Percentiles rank a stretch among this genome's conserved stretches.
These are phyloP conservation scores for Lasioglossum morio DNA, from an alignment of 2,888 invertebrate species.

Conservation along the genomic window DNA sequence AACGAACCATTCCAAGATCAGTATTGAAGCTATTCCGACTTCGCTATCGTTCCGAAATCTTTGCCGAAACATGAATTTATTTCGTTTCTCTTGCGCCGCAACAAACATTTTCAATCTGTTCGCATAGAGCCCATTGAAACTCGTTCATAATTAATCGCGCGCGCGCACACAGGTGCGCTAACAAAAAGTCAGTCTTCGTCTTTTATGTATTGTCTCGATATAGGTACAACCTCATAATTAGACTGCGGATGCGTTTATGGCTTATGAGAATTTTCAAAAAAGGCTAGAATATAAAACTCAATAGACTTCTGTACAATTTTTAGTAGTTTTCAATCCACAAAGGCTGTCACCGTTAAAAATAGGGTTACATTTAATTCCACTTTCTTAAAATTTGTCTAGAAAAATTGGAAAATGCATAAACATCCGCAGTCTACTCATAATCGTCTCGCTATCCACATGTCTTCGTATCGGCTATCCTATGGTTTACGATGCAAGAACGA, in stretches of 20 bases:
- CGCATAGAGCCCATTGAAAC: not conserved
- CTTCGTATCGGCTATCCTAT: not conserved
- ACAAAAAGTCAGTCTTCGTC: not conserved
- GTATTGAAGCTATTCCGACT: constrained; percentile 79
- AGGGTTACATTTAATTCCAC: too few relatives aligned
- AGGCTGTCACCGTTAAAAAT: too few relatives aligned
- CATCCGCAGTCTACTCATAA: too few relatives aligned
- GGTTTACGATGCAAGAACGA: not conserved
- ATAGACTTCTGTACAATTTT: too few relatives aligned
- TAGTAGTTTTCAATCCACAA: too few relatives aligned
- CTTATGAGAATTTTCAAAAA: too few relatives aligned
- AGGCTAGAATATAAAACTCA: too few relatives aligned
- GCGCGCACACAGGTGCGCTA: not conserved
- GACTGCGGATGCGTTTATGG: too few relatives aligned
- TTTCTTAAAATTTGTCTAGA: too few relatives aligned
- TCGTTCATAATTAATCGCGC: not conserved
- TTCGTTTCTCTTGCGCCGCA: constrained; percentile 46
- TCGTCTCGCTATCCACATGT: not conserved
- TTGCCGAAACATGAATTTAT: constrained; percentile 28
- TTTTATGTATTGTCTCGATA: not conserved
- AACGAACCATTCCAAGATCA: constrained; percentile 83
- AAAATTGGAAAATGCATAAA: too few relatives aligned
- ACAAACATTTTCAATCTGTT: not conserved
- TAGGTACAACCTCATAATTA: too few relatives aligned
- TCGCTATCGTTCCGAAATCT: constrained; percentile 49